Conservation (phyloP, 2,113 vertebrate species). For the Tursiops truncatus region DNA sequence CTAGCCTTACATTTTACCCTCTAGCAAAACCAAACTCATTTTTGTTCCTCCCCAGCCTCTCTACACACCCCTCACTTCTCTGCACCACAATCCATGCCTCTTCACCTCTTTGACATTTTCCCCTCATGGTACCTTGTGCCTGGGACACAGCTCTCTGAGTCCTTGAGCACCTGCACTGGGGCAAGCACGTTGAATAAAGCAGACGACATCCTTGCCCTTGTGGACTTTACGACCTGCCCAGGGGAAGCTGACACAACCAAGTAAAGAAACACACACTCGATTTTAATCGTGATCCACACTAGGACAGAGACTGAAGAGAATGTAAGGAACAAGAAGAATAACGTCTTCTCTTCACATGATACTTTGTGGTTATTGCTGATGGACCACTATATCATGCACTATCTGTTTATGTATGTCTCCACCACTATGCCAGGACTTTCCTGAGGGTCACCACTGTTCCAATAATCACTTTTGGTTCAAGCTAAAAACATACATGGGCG, state of each 20-base stretch:
- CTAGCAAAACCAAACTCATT: not conserved
- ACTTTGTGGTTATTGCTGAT: too few species aligned
- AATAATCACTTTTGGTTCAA: not conserved
- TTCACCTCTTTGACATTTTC: not conserved
- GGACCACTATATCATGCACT: too few species aligned
- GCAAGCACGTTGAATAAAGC: not conserved
- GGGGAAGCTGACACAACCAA: not conserved
- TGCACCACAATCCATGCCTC: too few species aligned
- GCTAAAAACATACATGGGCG: not conserved
- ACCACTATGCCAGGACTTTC: not conserved
- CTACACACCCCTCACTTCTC: not conserved
- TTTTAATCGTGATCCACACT: not conserved
- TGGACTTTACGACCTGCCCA: not conserved
- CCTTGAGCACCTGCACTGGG: accelerated
- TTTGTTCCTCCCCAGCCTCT: not conserved
- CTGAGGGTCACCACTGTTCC: not conserved
- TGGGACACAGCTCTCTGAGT: not conserved
- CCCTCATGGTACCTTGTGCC: not conserved
- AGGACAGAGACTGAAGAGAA: not conserved
- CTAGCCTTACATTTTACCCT: not conserved
- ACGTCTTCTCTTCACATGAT: not conserved
- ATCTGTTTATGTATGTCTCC: not conserved
- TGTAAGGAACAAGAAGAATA: not conserved
- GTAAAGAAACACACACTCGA: not conserved
- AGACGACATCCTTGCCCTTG: not conserved